Evolutionary conservation across 2,888 invertebrate genomes (phyloP).

Genomic region (Malachius bipustulatus): DNA sequence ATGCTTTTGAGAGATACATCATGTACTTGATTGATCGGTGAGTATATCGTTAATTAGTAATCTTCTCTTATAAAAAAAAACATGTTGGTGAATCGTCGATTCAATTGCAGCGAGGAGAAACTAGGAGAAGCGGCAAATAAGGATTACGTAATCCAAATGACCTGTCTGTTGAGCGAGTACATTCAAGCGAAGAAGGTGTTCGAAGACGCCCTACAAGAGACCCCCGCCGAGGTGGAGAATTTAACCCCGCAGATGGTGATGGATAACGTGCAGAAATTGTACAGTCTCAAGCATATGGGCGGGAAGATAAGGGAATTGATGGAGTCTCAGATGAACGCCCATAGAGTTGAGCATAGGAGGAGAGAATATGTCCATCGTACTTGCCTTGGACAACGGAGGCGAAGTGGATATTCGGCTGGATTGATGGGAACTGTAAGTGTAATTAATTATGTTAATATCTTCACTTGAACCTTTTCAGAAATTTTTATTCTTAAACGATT

Average conservation of each 20-base stretch:
- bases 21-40: conserved; percentile 23
- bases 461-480: no score
- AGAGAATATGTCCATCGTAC: conserved; percentile 3
- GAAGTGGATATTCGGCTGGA: no score
- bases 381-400: no score
- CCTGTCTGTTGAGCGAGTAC: background rate
- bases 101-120: conserved; percentile 9
- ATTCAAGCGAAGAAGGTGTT: background rate
- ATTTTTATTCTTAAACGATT: no score
- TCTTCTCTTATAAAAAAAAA: no score
- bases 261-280: background rate
- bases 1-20: conserved; percentile 22
- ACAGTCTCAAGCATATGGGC: background rate
- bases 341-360: no score
- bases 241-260: background rate
- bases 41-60: conserved; percentile 5
- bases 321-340: background rate
- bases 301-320: background rate
- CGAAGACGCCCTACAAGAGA: background rate
- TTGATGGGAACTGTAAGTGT: no score
- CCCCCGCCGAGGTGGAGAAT: background rate
- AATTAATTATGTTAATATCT: no score
- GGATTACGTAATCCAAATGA: conserved; percentile 1
- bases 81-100: background rate
- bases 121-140: conserved; percentile 7